These are phyloP conservation scores for Aspidoscelis tigris DNA, from an alignment of 2,113 vertebrate species.

Conservation along the genomic window DNA sequence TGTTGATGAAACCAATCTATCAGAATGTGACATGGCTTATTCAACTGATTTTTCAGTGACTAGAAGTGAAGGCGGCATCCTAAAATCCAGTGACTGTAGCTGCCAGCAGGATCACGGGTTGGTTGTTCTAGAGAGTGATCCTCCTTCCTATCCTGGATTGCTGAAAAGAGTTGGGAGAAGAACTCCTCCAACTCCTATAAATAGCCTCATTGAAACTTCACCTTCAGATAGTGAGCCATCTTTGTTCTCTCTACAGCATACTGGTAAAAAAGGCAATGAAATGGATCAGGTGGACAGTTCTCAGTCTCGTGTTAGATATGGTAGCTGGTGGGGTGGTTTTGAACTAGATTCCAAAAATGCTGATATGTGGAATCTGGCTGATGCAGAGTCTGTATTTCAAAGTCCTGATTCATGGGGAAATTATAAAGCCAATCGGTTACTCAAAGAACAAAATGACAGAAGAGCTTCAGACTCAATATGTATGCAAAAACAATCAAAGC, in stretches of 20 bases:
- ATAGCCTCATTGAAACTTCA: conserved; percentile 87
- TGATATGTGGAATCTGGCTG: conserved; percentile 78
- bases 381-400: conserved; percentile 79
- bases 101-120: conserved; percentile 66
- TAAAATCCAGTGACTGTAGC: conserved; percentile 78
- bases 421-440: conserved; percentile 57
- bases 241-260: conserved; percentile 83
- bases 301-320: conserved; percentile 74
- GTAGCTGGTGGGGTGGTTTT: conserved; percentile 88
- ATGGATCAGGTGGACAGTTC: conserved; percentile 74
- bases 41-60: conserved; percentile 68
- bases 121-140: conserved; percentile 62
- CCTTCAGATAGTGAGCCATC: conserved; percentile 80
- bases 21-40: conserved; percentile 69
- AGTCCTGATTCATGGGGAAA: conserved; percentile 77
- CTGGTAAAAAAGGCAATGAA: conserved; percentile 81
- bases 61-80: conserved; percentile 72
- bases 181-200: conserved; percentile 88
- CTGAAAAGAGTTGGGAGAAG: conserved; percentile 74
- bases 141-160: conserved; percentile 67
- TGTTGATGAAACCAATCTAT: conserved; percentile 49
- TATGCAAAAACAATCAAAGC: conserved; percentile 66
- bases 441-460: conserved; percentile 61
- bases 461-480: conserved; percentile 75
- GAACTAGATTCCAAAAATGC: conserved; percentile 78